Evolutionary conservation across 2,113 vertebrate species (phyloP).

Genomic region (Pluvialis apricaria): DNA sequence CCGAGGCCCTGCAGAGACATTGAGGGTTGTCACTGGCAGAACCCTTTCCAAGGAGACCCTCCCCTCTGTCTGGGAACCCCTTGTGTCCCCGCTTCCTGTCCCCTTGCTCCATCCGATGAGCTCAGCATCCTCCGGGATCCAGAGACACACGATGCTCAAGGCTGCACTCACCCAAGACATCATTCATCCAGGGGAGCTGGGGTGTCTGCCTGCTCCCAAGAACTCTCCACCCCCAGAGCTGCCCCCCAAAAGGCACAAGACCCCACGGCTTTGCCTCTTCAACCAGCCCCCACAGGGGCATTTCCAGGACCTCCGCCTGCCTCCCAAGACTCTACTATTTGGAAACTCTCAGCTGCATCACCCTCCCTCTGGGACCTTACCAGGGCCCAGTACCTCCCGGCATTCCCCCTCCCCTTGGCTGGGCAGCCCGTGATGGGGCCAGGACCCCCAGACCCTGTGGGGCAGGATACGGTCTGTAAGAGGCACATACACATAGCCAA

Average conservation of each 20-base stretch:
- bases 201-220: neutral
- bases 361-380: neutral
- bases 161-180: neutral
- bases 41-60: neutral
- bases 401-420: neutral
- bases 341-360: neutral
- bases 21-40: neutral
- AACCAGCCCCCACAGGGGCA: neutral
- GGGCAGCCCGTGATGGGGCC: neutral
- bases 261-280: neutral
- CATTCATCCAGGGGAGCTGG: neutral
- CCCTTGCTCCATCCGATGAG: neutral
- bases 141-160: neutral
- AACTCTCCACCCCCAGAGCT: neutral
- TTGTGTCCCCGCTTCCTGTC: neutral
- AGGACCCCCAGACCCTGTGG: neutral
- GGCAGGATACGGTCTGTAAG: slow-evolving; percentile 31
- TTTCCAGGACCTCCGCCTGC: neutral
- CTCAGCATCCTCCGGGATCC: neutral
- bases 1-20: slow-evolving; percentile 80
- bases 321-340: neutral
- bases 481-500: slow-evolving; percentile 97
- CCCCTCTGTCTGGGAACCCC: neutral
- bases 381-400: neutral
- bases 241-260: neutral